Base-by-base conservation (phyloP, 2,888 invertebrate species). In the Chloromyia formosa region DNA sequence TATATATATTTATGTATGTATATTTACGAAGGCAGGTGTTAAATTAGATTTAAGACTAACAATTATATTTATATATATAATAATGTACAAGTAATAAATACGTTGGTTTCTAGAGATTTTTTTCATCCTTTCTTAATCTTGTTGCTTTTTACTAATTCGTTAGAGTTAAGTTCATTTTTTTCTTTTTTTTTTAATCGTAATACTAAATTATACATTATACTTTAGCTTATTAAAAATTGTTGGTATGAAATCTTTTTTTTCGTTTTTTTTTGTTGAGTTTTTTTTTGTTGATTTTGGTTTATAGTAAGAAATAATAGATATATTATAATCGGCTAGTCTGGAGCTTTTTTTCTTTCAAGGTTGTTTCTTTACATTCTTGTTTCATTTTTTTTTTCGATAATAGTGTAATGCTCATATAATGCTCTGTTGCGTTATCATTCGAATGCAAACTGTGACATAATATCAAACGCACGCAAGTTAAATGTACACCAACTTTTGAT, bases 281-380 rank as follows among this genome's bases (percentile, higher is more conserved):
- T 75, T 74, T 76, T 69, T 74, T 56, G 12, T 71, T 68, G 20
- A 20, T 42, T 66, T 49, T 16, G 16, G 40, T 53, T 45, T 61
- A 23, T 73, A 49, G 27, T 61, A 61, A 27, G 45, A 60, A 61
- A 49, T 73, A 27, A 42, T 71, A 54, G 49, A 53, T 49, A 49
- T 61, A 73, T 61, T 61, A 22, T 45, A 18, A 42, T 73, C 49
- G 73, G 60, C 73, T 75, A 78, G 77, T 77, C 72, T 77, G 77
- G 75, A 76, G 73, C 75, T 77, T 74, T 49, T 76, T 76, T 78
- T 35, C 7, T 75, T 73, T 74, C 60, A 61, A 75, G 75, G 74
- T 74, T 74, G 74, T 76, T 78, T 77, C 78, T 76, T 78, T 76
- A 75, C 75, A 77, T 75, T 77, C 76, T 78, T 77, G 78, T 79